phyloP scores from a whole-genome alignment of 2,888 invertebrate species.

The Scaptomyza tumidula region DNA sequence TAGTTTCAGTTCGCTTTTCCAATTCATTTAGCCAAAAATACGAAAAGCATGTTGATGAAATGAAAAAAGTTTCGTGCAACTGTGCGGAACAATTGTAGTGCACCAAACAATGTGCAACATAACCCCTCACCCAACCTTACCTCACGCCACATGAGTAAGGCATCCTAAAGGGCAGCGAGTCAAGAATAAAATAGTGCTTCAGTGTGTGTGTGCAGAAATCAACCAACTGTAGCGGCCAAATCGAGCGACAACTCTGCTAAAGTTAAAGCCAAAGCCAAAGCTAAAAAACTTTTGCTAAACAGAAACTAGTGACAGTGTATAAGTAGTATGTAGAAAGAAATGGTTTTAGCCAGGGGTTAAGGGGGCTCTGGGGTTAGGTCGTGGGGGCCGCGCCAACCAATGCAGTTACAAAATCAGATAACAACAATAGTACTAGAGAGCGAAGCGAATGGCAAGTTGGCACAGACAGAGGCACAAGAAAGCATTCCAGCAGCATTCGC shows the following conservation, averaged over 20 bases:
- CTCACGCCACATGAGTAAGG: slow-evolving; percentile 21
- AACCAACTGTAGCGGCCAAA: slow-evolving; percentile 50
- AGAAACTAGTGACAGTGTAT: slow-evolving; percentile 40
- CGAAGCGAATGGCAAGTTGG: slow-evolving; percentile 13
- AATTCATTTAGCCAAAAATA: slow-evolving; percentile 63
- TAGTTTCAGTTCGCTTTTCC: slow-evolving; percentile 50
- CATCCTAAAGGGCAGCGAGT: slow-evolving; percentile 14
- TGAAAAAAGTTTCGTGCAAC: slow-evolving; percentile 67
- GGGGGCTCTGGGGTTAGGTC: slow-evolving; percentile 48
- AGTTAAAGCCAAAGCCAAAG: slow-evolving; percentile 28
- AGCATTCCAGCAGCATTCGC: slow-evolving; percentile 15
- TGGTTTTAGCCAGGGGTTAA: slow-evolving; percentile 21
- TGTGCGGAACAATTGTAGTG: slow-evolving; percentile 78
- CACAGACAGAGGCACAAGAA: slow-evolving; percentile 9
- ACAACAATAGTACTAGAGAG: slow-evolving; percentile 43
- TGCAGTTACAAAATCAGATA: slow-evolving; percentile 71
- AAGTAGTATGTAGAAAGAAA: slow-evolving; percentile 3
- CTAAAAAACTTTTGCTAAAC: slow-evolving; percentile 61
- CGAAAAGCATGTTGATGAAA: slow-evolving; percentile 31
- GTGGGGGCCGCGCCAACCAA: slow-evolving; percentile 40
- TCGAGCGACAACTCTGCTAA: slow-evolving; percentile 69
- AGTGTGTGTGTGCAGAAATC: slow-evolving; percentile 36
- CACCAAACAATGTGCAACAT: slow-evolving; percentile 72
- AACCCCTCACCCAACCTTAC: neutral
- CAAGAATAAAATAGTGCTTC: neutral